Conservation (phyloP, 1,140 invertebrate species). For the Battus philenor region DNA sequence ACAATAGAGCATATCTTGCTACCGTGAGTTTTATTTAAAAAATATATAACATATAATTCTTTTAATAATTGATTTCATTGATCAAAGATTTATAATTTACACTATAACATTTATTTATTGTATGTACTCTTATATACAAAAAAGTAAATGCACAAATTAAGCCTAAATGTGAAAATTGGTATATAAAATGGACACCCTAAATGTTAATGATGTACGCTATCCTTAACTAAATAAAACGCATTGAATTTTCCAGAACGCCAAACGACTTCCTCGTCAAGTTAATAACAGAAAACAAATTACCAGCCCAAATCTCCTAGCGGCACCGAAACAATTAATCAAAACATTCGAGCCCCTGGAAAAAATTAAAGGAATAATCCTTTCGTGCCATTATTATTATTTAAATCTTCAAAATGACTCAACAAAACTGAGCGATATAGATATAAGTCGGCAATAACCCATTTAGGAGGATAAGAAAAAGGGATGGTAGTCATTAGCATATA, state of each 20-base stretch:
- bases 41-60: too few species aligned
- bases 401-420: constrained; percentile 60
- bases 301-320: constrained; percentile 45
- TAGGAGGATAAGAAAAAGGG: constrained; percentile 76
- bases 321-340: constrained; percentile 69
- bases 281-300: constrained; percentile 72
- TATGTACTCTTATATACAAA: too few species aligned
- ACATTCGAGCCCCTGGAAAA: constrained; percentile 49
- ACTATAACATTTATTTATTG: too few species aligned
- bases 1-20: too few species aligned
- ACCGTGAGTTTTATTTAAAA: too few species aligned
- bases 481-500: constrained; percentile 77
- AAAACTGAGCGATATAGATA: constrained; percentile 63
- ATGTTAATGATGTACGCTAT: constrained; percentile 13
- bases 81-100: too few species aligned
- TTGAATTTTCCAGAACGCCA: constrained; percentile 51
- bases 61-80: too few species aligned
- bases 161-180: too few species aligned
- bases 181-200: too few species aligned
- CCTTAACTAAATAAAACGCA: constrained; percentile 29
- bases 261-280: constrained; percentile 71
- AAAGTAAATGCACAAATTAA: too few species aligned
- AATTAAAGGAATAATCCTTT: constrained; percentile 58
- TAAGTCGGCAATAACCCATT: constrained; percentile 72
- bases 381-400: constrained; percentile 66